Percentiles rank a stretch among this genome's conserved stretches.
These are phyloP conservation scores for Anastatus disparis DNA, from an alignment of 1,140 invertebrate species.

Conservation along the genomic window DNA sequence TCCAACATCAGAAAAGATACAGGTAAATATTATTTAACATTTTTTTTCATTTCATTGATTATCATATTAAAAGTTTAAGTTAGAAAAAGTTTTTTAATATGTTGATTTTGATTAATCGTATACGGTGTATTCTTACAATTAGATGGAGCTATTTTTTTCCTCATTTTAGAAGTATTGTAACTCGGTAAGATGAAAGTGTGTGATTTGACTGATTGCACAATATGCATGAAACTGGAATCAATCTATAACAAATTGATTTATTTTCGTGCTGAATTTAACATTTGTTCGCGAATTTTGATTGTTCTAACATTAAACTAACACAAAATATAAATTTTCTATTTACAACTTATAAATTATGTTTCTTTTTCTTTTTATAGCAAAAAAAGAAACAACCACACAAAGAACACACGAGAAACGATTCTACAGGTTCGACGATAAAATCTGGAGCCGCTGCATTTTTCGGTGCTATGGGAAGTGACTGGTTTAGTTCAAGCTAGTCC, in stretches of 20 bases:
- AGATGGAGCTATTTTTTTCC: constrained; percentile 31
- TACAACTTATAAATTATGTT: too few relatives aligned
- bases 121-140: constrained; percentile 11
- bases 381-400: constrained; percentile 55
- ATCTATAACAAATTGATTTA: neutral
- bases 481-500: constrained; percentile 70
- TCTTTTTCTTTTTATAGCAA: constrained; percentile 49
- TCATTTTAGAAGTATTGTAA: constrained; percentile 19
- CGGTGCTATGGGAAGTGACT: constrained; percentile 81
- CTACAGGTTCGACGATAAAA: constrained; percentile 67
- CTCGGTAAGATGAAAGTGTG: constrained; percentile 28
- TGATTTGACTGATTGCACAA: neutral
- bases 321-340: too few relatives aligned
- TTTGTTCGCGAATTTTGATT: neutral
- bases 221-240: neutral
- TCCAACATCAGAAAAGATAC: constrained; percentile 55
- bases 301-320: neutral
- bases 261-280: neutral
- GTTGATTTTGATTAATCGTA: neutral
- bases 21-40: constrained; percentile 46
- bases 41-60: neutral
- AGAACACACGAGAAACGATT: constrained; percentile 58
- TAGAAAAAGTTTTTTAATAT: neutral
- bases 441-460: constrained; percentile 81
- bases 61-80: neutral